A percentile compares a stretch with the other conserved stretches of the same genome.
These are phyloP conservation scores for Potamilus streckersoni DNA, from an alignment of 1,140 invertebrate genomes.

Conservation along the genomic window DNA sequence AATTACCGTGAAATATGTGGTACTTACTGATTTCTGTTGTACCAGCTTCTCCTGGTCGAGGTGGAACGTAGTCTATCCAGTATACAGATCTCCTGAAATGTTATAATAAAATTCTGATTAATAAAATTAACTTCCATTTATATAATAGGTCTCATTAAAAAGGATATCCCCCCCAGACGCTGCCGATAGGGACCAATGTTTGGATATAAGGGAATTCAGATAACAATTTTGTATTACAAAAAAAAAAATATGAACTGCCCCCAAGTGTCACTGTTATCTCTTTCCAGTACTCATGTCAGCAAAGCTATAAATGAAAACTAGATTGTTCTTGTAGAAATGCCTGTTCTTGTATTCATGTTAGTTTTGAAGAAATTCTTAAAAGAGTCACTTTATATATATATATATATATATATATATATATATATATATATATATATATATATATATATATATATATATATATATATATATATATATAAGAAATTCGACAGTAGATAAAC, in stretches of 20 bases:
- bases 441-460: too few relatives aligned
- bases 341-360: too few relatives aligned
- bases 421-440: too few relatives aligned
- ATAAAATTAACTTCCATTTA: background rate
- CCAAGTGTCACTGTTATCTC: background rate
- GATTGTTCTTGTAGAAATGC: too few relatives aligned
- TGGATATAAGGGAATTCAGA: background rate
- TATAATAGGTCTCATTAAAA: background rate
- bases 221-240: background rate
- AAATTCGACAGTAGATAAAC: too few relatives aligned
- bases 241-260: background rate
- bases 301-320: too few relatives aligned
- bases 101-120: conserved; percentile 7
- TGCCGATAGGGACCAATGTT: too few relatives aligned
- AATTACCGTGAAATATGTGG: background rate
- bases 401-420: too few relatives aligned
- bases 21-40: conserved; percentile 46
- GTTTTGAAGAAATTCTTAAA: too few relatives aligned
- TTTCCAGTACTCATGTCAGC: background rate
- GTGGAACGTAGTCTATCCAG: conserved; percentile 48
- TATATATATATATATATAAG: too few relatives aligned
- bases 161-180: too few relatives aligned
- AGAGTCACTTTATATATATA: too few relatives aligned
- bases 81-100: conserved; percentile 53
- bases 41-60: conserved; percentile 43